These are phyloP conservation scores for Lagopus muta DNA, from an alignment of 2,113 vertebrate genomes.

Conservation along the genomic window DNA sequence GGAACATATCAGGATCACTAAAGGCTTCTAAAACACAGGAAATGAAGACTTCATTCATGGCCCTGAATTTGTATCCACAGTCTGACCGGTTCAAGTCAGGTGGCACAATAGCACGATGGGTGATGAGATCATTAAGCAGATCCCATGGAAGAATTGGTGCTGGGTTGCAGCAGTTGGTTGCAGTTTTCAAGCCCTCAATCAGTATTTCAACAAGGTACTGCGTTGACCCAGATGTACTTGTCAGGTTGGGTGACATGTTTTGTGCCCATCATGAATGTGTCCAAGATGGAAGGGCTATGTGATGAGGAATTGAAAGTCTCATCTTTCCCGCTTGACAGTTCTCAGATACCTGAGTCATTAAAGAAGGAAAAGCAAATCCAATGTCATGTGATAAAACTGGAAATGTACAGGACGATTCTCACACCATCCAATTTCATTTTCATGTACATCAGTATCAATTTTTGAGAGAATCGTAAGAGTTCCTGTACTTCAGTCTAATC, in stretches of 20 bases:
- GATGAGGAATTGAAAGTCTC: neutral
- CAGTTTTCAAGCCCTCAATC: neutral
- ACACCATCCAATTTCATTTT: neutral
- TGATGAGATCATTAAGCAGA: neutral
- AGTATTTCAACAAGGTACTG: neutral
- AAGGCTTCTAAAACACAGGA: neutral
- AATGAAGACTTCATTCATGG: neutral
- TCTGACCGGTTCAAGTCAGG: neutral
- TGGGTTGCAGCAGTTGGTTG: neutral
- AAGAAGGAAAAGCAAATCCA: neutral
- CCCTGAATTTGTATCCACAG: neutral
- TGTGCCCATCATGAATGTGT: neutral
- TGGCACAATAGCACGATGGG: neutral
- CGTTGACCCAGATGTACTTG: fast-evolving
- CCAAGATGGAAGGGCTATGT: neutral
- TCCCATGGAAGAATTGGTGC: neutral
- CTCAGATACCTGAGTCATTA: neutral
- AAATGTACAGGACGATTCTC: neutral
- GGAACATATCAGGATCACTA: neutral
- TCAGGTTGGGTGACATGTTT: neutral
- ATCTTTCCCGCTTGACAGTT: neutral
- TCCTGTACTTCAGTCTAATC: conserved; percentile 29
- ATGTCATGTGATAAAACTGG: neutral
- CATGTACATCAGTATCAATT: neutral
- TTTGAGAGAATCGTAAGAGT: neutral